Conservation (phyloP, 1,140 invertebrate genomes). For the Heliconius hewitsoni region DNA sequence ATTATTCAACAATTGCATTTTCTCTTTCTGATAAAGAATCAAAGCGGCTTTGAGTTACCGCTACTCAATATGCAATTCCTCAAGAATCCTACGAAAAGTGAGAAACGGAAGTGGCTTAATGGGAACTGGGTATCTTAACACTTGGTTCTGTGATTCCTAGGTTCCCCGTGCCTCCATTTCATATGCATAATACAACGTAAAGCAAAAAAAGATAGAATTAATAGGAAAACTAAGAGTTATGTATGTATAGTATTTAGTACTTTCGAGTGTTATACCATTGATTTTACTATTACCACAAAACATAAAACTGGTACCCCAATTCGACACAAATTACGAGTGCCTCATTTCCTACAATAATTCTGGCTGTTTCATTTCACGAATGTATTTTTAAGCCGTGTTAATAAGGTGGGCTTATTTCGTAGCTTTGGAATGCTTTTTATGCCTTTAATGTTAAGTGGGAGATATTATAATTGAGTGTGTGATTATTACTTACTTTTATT, state of each 20-base stretch:
- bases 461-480: conserved; percentile 21
- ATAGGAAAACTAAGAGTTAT: not conserved
- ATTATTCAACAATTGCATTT: no score
- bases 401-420: conserved; percentile 29
- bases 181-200: no score
- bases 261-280: conserved; percentile 27
- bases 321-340: conserved; percentile 52
- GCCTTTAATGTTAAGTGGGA: conserved; percentile 18
- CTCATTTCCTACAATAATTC: conserved; percentile 49
- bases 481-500: not conserved
- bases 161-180: no score
- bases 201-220: no score
- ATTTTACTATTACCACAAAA: conserved; percentile 47
- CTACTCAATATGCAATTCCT: no score
- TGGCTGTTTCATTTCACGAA: conserved; percentile 43
- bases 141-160: no score
- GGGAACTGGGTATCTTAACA: no score
- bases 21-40: no score
- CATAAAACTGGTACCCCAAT: conserved; percentile 52
- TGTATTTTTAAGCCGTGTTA: conserved; percentile 42
- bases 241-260: not conserved
- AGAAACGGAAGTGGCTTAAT: no score
- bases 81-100: no score
- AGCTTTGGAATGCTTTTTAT: conserved; percentile 22
- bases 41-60: no score